phyloP scores from a whole-genome alignment of 2,113 vertebrate genomes.

The Arizona elegans region DNA sequence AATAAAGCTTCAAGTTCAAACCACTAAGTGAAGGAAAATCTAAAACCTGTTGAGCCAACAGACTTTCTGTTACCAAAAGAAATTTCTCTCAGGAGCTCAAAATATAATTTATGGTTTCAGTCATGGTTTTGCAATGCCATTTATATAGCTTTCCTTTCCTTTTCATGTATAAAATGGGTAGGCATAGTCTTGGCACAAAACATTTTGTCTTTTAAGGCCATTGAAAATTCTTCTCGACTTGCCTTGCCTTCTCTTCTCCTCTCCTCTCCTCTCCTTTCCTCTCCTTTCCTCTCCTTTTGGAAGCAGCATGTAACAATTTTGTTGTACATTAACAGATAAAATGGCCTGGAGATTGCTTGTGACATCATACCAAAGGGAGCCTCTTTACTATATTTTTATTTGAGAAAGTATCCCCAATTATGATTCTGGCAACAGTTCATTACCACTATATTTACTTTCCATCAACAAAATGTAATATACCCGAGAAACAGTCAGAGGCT shows the following conservation, averaged over 20 bases:
- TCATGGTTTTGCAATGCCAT: conserved; percentile 31
- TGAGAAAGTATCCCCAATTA: neutral
- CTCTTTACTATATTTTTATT: neutral
- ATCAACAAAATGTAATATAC: neutral
- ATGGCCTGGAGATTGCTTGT: neutral
- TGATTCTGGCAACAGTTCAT: neutral
- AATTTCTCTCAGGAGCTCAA: conserved; percentile 38
- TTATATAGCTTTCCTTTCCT: neutral
- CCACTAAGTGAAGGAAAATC: conserved; percentile 58
- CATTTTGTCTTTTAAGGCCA: neutral
- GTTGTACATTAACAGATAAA: neutral
- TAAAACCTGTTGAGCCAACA: conserved; percentile 32
- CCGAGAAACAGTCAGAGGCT: neutral
- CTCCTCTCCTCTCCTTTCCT: neutral
- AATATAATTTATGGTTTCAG: conserved; percentile 35
- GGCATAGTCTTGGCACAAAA: neutral
- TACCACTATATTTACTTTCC: neutral
- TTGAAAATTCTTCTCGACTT: neutral
- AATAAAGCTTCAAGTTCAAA: conserved; percentile 17
- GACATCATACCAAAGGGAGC: neutral
- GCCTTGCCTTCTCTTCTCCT: neutral
- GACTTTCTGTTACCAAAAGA: conserved; percentile 44
- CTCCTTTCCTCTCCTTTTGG: neutral
- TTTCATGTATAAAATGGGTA: neutral
- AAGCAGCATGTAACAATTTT: neutral